These are phyloP conservation scores for Heliconius himera DNA, from an alignment of 1,140 invertebrate species.

Conservation along the genomic window DNA sequence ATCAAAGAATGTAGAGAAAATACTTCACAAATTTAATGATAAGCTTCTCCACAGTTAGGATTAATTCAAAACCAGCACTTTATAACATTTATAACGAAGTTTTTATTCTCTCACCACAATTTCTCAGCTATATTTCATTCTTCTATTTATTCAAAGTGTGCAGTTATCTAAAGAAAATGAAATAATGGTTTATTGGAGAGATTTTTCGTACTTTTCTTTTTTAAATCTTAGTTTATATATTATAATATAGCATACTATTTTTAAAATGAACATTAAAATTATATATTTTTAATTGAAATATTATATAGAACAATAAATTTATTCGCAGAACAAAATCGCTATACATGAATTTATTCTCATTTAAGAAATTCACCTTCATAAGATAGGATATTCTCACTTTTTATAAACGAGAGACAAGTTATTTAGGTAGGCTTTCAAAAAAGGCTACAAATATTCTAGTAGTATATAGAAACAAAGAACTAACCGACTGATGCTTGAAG, in stretches of 20 bases:
- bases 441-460: background rate
- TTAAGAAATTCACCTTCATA: too few relatives aligned
- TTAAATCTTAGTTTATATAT: too few relatives aligned
- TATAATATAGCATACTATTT: too few relatives aligned
- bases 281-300: too few relatives aligned
- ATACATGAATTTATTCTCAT: too few relatives aligned
- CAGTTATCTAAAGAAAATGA: conserved; percentile 25
- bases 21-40: conserved; percentile 34
- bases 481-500: background rate
- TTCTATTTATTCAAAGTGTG: conserved; percentile 24
- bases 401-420: too few relatives aligned
- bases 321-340: too few relatives aligned
- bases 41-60: conserved; percentile 29
- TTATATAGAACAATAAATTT: too few relatives aligned
- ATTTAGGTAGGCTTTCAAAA: too few relatives aligned
- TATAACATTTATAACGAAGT: conserved; percentile 41
- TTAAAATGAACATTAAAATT: too few relatives aligned
- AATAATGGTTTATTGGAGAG: background rate
- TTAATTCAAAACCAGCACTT: conserved; percentile 40
- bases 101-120: conserved; percentile 33
- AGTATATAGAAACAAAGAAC: background rate
- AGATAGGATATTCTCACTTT: too few relatives aligned
- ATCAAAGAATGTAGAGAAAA: conserved; percentile 23
- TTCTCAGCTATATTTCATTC: conserved; percentile 30
- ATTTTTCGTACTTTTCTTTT: too few relatives aligned